These are phyloP conservation scores for Metopolophium dirhodum DNA, from an alignment of 1,140 invertebrate species.

Conservation along the genomic window DNA sequence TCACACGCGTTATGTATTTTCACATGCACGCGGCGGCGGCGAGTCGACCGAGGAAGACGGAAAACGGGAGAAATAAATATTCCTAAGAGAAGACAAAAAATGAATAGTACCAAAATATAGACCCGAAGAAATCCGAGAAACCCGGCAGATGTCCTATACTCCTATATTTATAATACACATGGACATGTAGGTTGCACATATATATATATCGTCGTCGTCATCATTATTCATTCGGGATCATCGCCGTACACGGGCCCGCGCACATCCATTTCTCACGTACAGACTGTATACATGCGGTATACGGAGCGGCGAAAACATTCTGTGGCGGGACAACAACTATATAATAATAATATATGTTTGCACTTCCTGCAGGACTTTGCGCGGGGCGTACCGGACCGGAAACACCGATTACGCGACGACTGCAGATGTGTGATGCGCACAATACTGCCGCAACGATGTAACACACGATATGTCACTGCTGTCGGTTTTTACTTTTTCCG, in stretches of 20 bases:
- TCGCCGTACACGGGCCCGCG: neutral
- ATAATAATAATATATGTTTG: neutral
- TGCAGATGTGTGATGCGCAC: neutral
- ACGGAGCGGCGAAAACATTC: neutral
- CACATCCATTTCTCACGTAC: slow-evolving; percentile 39
- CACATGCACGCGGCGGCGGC: neutral
- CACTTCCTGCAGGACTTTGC: slow-evolving; percentile 23
- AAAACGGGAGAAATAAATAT: neutral
- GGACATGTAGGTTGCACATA: neutral
- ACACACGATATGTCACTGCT: neutral
- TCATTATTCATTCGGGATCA: slow-evolving; percentile 54
- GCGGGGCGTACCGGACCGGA: slow-evolving; percentile 46
- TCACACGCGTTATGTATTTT: slow-evolving; percentile 41
- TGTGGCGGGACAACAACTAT: neutral
- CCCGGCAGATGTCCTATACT: slow-evolving; percentile 32
- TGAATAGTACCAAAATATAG: neutral
- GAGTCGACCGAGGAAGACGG: neutral
- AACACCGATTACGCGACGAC: slow-evolving; percentile 39
- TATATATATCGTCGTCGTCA: neutral
- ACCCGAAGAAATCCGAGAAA: slow-evolving; percentile 47
- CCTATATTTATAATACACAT: neutral
- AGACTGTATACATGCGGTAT: too few relatives aligned
- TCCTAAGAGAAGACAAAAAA: neutral
- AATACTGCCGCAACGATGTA: neutral
- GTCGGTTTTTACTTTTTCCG: neutral